A percentile compares a stretch with the other conserved stretches of the same genome.
These are phyloP conservation scores for Dendrocopos noguchii DNA, from an alignment of 2,113 vertebrate species.

Conservation along the genomic window DNA sequence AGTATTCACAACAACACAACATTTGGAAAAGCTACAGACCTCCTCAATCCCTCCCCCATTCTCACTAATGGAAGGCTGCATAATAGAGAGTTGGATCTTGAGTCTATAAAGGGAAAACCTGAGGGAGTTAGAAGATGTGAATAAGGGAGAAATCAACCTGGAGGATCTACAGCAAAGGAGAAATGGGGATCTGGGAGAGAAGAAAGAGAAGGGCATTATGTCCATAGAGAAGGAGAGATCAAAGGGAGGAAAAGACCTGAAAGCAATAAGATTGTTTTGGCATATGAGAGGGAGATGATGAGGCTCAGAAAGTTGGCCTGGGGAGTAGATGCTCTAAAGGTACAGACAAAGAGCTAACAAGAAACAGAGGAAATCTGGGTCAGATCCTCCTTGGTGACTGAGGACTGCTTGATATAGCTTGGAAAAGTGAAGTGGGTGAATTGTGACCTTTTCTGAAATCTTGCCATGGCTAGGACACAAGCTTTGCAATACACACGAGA, in stretches of 20 bases:
- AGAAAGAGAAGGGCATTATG: constrained; percentile 47
- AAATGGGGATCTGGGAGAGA: constrained; percentile 41
- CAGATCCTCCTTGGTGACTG: constrained; percentile 52
- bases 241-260: constrained; percentile 56
- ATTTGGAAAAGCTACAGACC: constrained; percentile 31
- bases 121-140: constrained; percentile 29
- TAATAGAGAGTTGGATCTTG: constrained; percentile 1
- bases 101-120: constrained; percentile 39
- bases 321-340: constrained; percentile 32
- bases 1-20: constrained; percentile 39
- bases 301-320: constrained; percentile 49
- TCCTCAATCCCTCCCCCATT: background rate
- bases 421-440: background rate
- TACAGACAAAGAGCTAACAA: constrained; percentile 38
- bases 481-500: background rate
- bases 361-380: constrained; percentile 62
- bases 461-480: background rate
- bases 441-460: background rate
- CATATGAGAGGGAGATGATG: constrained; percentile 34
- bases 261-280: constrained; percentile 53
- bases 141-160: constrained; percentile 43
- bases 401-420: background rate
- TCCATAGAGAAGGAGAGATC: constrained; percentile 54
- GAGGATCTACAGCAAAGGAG: constrained; percentile 37
- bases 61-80: background rate